Conservation (phyloP, 2,113 vertebrate species). For the Chloropsis cyanopogon region DNA sequence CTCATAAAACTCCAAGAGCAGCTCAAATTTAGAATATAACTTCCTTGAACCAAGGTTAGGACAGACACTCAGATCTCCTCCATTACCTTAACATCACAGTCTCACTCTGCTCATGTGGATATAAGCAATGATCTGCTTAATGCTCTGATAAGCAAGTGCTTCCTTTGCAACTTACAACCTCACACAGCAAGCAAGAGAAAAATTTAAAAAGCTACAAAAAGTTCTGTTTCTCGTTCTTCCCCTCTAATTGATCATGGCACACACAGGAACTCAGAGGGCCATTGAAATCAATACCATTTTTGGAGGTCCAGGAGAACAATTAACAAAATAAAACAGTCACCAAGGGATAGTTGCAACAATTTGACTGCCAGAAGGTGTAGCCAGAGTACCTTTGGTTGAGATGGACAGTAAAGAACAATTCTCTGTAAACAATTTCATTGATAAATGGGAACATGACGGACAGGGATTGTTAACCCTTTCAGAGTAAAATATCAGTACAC, state of each 20-base stretch:
- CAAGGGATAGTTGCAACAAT: not conserved
- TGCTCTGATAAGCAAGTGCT: not conserved
- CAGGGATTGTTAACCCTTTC: not conserved
- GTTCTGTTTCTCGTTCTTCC: not conserved
- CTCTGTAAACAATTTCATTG: not conserved
- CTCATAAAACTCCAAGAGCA: not conserved
- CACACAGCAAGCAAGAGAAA: not conserved
- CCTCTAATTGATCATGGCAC: not conserved
- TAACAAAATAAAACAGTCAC: not conserved
- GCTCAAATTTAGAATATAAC: not conserved
- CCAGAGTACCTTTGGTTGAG: not conserved
- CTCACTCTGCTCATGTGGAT: not conserved
- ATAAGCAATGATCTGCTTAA: not conserved
- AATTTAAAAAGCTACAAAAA: not conserved
- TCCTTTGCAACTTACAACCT: not conserved
- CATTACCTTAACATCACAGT: not conserved
- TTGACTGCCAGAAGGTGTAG: conserved; percentile 5
- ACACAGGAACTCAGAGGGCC: not conserved
- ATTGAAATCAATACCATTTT: not conserved
- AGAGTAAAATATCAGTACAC: not conserved
- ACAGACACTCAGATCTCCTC: not conserved
- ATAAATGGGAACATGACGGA: not conserved
- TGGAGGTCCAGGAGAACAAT: not conserved
- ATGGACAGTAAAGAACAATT: not conserved
- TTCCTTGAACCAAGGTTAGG: not conserved